These are phyloP conservation scores for Staurois parvus DNA, from an alignment of 2,797 vertebrate genomes.

Conservation along the genomic window DNA sequence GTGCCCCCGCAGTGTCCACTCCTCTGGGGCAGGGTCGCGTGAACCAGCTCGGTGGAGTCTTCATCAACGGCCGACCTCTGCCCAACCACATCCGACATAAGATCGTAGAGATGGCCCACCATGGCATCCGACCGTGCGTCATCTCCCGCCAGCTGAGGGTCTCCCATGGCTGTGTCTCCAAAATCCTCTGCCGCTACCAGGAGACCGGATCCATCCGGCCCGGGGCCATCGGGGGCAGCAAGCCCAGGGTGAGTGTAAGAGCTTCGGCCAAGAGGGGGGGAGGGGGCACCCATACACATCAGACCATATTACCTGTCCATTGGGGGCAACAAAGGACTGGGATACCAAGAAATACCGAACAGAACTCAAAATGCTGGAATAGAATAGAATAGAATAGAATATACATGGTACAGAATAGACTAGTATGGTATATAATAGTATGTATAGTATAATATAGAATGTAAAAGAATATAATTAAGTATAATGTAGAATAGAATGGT, in stretches of 20 bases:
- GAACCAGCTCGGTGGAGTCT: constrained; percentile 97
- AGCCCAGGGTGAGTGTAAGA: constrained; percentile 93
- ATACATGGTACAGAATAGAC: no score
- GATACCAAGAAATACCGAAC: no score
- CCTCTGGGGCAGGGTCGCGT: constrained; percentile 96
- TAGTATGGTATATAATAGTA: no score
- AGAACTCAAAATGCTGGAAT: no score
- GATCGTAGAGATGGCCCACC: constrained; percentile 99
- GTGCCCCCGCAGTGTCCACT: constrained; percentile 89
- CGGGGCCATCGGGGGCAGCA: constrained; percentile 96
- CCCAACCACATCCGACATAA: constrained; percentile 98
- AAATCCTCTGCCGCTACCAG: constrained; percentile 97
- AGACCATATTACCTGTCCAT: no score
- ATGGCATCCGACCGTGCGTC: constrained; percentile 96
- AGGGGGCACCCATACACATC: no score
- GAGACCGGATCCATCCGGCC: constrained; percentile 97
- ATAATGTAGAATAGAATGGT: no score
- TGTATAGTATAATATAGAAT: no score
- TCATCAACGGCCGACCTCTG: constrained; percentile 95
- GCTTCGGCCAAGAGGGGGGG: no score
- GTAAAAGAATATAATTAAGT: no score
- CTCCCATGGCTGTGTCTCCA: constrained; percentile 97
- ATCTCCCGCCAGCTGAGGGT: constrained; percentile 96
- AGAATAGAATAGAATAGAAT: no score
- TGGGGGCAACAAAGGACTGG: no score